Evolutionary conservation across 2,797 vertebrate genomes (phyloP).

Genomic region (Pelodytes ibericus): DNA sequence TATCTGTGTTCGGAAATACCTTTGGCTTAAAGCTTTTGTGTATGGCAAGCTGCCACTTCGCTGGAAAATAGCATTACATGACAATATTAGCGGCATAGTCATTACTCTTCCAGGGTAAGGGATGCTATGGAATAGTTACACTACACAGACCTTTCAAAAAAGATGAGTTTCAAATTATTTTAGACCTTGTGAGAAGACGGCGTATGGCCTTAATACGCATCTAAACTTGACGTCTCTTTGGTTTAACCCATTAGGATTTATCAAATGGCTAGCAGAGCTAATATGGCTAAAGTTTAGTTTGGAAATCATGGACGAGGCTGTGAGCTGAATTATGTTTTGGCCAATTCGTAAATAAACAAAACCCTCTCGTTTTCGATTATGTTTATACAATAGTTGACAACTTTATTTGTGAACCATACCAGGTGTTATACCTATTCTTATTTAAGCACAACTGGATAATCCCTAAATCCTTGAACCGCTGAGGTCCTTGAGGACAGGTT

Average conservation of each 20-base stretch:
- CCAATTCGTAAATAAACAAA: no score
- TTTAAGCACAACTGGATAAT: no score
- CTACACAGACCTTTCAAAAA: constrained; percentile 50
- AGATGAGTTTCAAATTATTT: constrained; percentile 48
- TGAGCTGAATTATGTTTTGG: no score
- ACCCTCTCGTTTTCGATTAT: no score
- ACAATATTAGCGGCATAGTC: constrained; percentile 54
- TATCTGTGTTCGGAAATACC: constrained; percentile 42
- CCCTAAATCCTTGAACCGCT: no score
- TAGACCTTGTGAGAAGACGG: constrained; percentile 49
- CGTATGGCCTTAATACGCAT: constrained; percentile 16
- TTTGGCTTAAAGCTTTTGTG: constrained; percentile 40
- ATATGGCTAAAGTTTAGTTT: no score
- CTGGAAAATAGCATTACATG: constrained; percentile 53
- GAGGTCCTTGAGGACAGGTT: no score
- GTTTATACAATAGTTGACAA: no score
- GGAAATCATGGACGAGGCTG: no score
- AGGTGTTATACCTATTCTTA: no score
- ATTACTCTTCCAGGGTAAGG: constrained; percentile 47
- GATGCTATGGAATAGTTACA: constrained; percentile 51
- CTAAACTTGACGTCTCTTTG: not conserved
- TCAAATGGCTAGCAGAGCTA: not conserved
- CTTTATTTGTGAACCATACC: no score
- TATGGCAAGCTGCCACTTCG: constrained; percentile 47
- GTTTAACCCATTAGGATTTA: constrained; percentile 18